Evolutionary conservation across 1,140 invertebrate genomes (phyloP).

Genomic region (Globodera rostochiensis): DNA sequence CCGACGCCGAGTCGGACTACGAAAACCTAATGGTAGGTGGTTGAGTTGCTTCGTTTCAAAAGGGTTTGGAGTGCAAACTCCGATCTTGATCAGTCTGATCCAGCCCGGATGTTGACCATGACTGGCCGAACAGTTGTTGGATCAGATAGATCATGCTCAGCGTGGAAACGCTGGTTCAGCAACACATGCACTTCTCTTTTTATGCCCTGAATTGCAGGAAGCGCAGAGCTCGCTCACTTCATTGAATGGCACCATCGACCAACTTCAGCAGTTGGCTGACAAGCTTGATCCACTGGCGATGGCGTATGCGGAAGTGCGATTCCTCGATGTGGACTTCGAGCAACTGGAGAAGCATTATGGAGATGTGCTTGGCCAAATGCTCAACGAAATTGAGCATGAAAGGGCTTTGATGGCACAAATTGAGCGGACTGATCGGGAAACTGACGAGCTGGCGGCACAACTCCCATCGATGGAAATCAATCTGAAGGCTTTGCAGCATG

Average conservation of each 20-base stretch:
- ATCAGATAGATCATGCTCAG: too few relatives aligned
- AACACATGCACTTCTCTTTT: constrained; percentile 25
- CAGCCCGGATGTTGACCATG: background rate
- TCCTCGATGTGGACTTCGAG: constrained; percentile 54
- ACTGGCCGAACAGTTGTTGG: background rate
- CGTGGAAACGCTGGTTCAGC: background rate
- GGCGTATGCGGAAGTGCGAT: constrained; percentile 56
- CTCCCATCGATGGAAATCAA: background rate
- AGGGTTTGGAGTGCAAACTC: background rate
- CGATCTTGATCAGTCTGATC: background rate
- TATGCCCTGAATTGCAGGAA: constrained; percentile 37
- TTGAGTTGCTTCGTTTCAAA: too few relatives aligned
- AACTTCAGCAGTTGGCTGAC: constrained; percentile 51
- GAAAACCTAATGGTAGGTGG: too few relatives aligned
- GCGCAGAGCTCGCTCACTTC: constrained; percentile 21
- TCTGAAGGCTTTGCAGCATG: constrained; percentile 4
- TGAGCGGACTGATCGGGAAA: constrained; percentile 19
- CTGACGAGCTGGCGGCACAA: constrained; percentile 1
- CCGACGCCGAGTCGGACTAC: too few relatives aligned
- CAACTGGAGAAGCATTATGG: constrained; percentile 52
- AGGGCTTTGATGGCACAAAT: constrained; percentile 14
- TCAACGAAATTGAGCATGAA: constrained; percentile 37
- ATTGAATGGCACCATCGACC: constrained; percentile 43
- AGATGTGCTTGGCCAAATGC: constrained; percentile 40
- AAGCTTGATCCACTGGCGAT: constrained; percentile 54